phyloP scores from a whole-genome alignment of 2,888 invertebrate genomes.

The Eueremaeus valkanovi region DNA sequence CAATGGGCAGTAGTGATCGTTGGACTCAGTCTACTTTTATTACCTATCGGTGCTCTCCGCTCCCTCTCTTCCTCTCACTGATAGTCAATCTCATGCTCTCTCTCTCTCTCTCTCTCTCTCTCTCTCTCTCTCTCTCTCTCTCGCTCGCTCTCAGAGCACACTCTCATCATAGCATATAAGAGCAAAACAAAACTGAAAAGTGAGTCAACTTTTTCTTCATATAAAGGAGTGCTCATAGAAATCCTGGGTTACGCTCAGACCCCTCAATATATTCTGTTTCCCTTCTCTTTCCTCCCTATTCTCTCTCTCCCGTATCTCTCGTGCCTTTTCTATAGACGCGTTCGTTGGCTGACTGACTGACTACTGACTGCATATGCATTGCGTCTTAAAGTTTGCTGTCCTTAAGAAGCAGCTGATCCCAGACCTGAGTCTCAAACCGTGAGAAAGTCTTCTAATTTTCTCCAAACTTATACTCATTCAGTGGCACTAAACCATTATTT shows the following conservation, averaged over 20 bases:
- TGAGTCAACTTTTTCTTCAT: slow-evolving; percentile 9
- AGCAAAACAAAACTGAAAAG: slow-evolving; percentile 13
- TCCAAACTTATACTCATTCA: slow-evolving; percentile 10
- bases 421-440: background rate
- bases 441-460: slow-evolving; percentile 27
- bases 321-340: background rate
- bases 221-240: slow-evolving; percentile 20
- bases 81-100: too few relatives aligned
- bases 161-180: background rate
- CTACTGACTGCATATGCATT: background rate
- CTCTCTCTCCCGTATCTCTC: background rate
- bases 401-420: slow-evolving; percentile 24
- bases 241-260: slow-evolving; percentile 4
- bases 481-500: too few relatives aligned
- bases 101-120: background rate
- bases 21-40: slow-evolving; percentile 16
- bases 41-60: slow-evolving; percentile 4
- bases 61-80: background rate
- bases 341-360: background rate
- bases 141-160: background rate
- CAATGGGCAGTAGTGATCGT: background rate
- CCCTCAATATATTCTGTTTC: slow-evolving; percentile 28
- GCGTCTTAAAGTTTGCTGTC: slow-evolving; percentile 18
- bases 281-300: background rate
- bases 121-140: background rate